A percentile compares a stretch with the other conserved stretches of the same genome.
These are phyloP conservation scores for Virgularia gustaviana DNA, from an alignment of 92 coral and sea anemone genomes.

Conservation along the genomic window DNA sequence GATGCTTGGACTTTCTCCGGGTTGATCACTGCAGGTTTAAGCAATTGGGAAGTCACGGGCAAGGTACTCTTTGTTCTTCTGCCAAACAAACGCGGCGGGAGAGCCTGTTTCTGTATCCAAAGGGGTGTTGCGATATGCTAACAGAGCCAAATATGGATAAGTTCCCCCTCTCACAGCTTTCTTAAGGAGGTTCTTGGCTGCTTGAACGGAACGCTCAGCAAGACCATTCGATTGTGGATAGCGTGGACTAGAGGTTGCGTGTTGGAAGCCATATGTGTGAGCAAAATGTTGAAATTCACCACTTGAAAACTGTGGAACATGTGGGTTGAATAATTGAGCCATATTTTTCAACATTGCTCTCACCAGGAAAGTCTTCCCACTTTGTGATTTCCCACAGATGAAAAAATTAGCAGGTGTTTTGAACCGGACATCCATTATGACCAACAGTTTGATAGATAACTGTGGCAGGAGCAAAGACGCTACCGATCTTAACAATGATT, in stretches of 20 bases:
- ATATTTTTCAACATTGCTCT: too few relatives aligned
- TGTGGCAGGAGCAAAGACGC: too few relatives aligned
- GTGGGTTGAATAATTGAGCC: too few relatives aligned
- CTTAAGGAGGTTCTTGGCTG: constrained; percentile 27
- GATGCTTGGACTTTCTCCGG: background rate
- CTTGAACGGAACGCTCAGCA: constrained; percentile 25
- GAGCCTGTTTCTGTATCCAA: constrained; percentile 2
- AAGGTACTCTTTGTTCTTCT: constrained; percentile 30
- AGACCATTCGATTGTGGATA: constrained; percentile 26
- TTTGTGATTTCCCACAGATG: too few relatives aligned
- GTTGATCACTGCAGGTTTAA: background rate
- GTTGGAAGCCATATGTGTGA: constrained; percentile 7
- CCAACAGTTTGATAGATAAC: too few relatives aligned
- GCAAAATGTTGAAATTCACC: constrained; percentile 16
- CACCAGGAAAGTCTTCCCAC: too few relatives aligned
- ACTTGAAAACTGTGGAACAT: constrained; percentile 21
- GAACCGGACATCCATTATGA: too few relatives aligned
- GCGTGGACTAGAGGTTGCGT: constrained; percentile 26
- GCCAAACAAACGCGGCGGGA: constrained; percentile 8
- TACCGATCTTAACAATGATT: too few relatives aligned
- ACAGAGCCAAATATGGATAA: constrained; percentile 20
- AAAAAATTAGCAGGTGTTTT: too few relatives aligned
- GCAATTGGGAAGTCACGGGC: constrained; percentile 3
- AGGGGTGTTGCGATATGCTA: constrained; percentile 28
- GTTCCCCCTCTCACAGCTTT: constrained; percentile 29